A percentile compares a stretch with the other conserved stretches of the same genome.
These are phyloP conservation scores for Drosophila prostipennis DNA, from an alignment of 2,888 invertebrate genomes.

Conservation along the genomic window DNA sequence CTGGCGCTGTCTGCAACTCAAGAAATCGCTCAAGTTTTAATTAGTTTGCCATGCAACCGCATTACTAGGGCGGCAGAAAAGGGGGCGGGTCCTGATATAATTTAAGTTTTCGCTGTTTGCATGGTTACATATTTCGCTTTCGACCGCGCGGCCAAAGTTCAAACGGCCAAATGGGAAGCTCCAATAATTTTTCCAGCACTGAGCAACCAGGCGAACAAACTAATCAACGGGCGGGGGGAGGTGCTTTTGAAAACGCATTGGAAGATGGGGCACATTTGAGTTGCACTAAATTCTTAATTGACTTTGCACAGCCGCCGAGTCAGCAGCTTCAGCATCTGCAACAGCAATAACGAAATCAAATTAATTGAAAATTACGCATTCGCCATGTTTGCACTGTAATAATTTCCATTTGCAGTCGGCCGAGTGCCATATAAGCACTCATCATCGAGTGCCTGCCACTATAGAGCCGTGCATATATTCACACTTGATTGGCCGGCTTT, in stretches of 20 bases:
- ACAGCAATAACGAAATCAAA: conserved; percentile 52
- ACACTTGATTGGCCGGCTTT: conserved; percentile 41
- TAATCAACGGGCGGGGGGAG: conserved; percentile 15
- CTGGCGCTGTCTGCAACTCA: conserved; percentile 59
- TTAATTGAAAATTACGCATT: conserved; percentile 73
- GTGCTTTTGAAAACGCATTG: background rate
- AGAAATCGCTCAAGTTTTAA: conserved; percentile 75
- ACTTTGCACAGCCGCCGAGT: conserved; percentile 54
- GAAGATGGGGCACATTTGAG: conserved; percentile 24
- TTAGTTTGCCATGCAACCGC: conserved; percentile 70
- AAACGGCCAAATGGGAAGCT: conserved; percentile 57
- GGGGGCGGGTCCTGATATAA: conserved; percentile 23
- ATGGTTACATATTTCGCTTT: conserved; percentile 30
- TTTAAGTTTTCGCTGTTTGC: conserved; percentile 27
- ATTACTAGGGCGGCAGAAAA: background rate
- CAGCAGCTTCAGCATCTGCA: conserved; percentile 20
- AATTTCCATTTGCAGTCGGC: conserved; percentile 35
- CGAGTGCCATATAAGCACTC: conserved; percentile 33
- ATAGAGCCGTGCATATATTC: conserved; percentile 33
- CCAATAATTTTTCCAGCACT: conserved; percentile 46
- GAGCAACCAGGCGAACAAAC: conserved; percentile 19
- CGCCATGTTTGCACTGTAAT: conserved; percentile 45
- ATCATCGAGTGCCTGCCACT: conserved; percentile 41
- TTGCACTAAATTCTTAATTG: conserved; percentile 67
- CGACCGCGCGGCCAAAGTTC: conserved; percentile 51